Base-by-base conservation (phyloP, 1,140 invertebrate genomes). In the Heliconius congener region DNA sequence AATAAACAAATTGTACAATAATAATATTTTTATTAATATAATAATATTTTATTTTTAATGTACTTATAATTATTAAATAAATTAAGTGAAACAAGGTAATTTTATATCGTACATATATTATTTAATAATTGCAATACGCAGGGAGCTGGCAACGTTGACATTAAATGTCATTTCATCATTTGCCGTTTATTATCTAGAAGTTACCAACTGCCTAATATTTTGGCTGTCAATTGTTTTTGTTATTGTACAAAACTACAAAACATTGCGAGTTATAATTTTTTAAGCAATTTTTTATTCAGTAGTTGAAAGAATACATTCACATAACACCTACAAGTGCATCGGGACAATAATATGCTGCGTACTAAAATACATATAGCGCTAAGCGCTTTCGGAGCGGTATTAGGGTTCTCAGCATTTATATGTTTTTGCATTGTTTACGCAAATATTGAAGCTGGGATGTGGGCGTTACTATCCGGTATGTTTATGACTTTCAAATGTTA, bases 351-450 rank as follows among this genome's bases (percentile, higher is more conserved):
- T 23, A 93, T 93, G 89, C 81, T 90, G 30, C 89, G 90, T 75
- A 91, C 90, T 11, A 92, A 93, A 86, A 87, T 92, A 81, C 88
- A 92, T 75, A 91, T 93, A 86, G 91, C 82, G 4, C 11, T 92
- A 73, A 93, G 92, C 82, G 88, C 90, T 71, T 82, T 93, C 16
- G 91, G 89, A 66, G 83, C 82, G 57, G 66, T 90, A 60, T 73
- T 93, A 50, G 92, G 92, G 71, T 78, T 92, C 52, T 91, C 92
- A 30, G 92, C 92, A 42, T 93, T 93, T 88, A 91, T 92, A 85
- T 92, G 91, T 91, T 92, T 93, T 82, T 92, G 91, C 80, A 84
- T 93, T 80, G 86, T 93, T 85, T 92, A 91, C 77, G 90, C 91
- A 76, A 93, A 93, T 85, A 83, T 93, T 76, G 92, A 93, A 84